Conservation (phyloP, 2,113 vertebrate genomes). For the Ailuropoda melanoleuca region DNA sequence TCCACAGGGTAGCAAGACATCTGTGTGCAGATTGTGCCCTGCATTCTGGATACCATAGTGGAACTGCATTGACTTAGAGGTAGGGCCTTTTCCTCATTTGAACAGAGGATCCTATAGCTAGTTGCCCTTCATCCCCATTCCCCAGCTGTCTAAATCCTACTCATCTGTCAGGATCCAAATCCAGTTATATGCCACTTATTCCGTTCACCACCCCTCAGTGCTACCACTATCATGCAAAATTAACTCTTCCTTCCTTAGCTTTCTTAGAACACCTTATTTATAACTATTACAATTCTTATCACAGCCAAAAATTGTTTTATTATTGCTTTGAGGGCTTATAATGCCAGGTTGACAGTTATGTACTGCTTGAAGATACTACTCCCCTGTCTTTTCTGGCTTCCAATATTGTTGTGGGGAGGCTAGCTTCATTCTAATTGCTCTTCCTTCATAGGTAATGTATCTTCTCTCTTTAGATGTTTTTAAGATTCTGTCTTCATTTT, state of each 20-base stretch:
- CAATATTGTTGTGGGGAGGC: neutral
- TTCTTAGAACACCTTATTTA: neutral
- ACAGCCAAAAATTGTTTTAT: neutral
- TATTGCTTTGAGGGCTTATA: neutral
- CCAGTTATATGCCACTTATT: neutral
- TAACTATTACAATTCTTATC: neutral
- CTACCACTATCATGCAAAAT: neutral
- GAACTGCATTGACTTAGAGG: neutral
- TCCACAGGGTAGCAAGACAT: neutral
- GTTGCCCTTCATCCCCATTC: neutral
- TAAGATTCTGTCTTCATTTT: neutral
- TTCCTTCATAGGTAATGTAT: neutral
- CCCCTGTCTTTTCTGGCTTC: neutral
- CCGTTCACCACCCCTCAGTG: neutral
- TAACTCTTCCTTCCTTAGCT: neutral
- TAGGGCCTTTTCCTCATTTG: neutral
- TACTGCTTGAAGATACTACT: neutral
- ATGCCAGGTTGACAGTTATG: neutral
- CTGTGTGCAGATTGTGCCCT: no score
- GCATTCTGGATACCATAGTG: neutral
- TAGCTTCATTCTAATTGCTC: neutral
- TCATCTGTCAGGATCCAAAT: neutral
- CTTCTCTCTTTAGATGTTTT: constrained; percentile 1
- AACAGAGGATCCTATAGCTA: neutral
- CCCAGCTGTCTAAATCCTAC: neutral